These are phyloP conservation scores for Andrena haemorrhoa DNA, from an alignment of 2,888 invertebrate genomes.

Conservation along the genomic window DNA sequence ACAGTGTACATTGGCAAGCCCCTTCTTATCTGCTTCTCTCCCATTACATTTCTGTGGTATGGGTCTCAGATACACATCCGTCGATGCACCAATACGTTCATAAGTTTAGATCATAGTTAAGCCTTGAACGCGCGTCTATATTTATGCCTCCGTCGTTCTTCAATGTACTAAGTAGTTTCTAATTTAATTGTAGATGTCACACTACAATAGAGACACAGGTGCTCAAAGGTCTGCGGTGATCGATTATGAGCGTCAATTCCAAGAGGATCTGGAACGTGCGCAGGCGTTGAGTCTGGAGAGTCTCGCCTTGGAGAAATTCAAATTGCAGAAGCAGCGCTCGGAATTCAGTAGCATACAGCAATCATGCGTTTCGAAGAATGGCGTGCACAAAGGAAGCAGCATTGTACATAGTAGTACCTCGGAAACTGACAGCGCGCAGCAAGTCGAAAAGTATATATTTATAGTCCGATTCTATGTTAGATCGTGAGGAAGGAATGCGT, in stretches of 20 bases:
- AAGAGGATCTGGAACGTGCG: constrained; percentile 94
- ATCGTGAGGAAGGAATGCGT: neutral
- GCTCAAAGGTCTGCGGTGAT: constrained; percentile 80
- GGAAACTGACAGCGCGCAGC: constrained; percentile 74
- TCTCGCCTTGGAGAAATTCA: constrained; percentile 93
- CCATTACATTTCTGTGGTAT: neutral
- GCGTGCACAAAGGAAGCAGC: constrained; percentile 65
- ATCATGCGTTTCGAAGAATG: constrained; percentile 59
- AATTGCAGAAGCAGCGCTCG: constrained; percentile 88
- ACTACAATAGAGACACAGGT: constrained; percentile 77
- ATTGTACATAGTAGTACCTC: constrained; percentile 46
- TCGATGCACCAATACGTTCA: neutral
- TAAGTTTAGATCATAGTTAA: neutral
- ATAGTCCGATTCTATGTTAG: neutral
- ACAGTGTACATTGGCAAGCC: neutral
- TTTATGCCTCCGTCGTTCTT: neutral
- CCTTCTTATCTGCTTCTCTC: neutral
- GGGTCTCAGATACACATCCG: neutral
- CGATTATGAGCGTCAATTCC: constrained; percentile 93
- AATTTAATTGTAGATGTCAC: constrained; percentile 80
- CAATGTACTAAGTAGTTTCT: constrained; percentile 21
- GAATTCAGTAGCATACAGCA: constrained; percentile 74
- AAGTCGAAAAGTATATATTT: constrained; percentile 75
- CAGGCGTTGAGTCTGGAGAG: constrained; percentile 95
- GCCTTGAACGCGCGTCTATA: neutral